phyloP scores from a whole-genome alignment of 1,140 invertebrate genomes.

The Magallana gigas region DNA sequence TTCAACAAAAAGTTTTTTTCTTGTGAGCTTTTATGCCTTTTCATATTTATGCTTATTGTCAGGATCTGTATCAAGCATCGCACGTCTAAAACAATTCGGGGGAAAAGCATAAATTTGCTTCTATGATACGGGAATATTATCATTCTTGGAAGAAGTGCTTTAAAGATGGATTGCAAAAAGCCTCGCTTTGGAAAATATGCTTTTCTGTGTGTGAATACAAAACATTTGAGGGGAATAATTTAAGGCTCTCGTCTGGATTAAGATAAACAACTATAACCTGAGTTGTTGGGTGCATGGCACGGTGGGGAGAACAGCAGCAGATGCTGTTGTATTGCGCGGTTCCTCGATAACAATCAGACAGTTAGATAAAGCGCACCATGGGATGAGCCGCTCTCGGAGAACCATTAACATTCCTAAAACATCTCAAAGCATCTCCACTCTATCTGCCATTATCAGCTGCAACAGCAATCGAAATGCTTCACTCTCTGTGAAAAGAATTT shows the following conservation, averaged over 20 bases:
- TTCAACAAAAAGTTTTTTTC: conserved; percentile 16
- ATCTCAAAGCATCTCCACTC: not conserved
- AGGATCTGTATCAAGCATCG: too few species aligned
- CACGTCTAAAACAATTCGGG: too few species aligned
- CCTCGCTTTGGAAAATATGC: too few species aligned
- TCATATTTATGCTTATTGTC: not conserved
- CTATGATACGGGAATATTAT: too few species aligned
- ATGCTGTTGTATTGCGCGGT: conserved; percentile 32
- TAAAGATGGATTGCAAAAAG: too few species aligned
- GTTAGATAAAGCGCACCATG: not conserved
- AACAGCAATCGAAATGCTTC: conserved; percentile 1
- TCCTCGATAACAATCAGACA: conserved; percentile 10
- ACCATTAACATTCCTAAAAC: conserved; percentile 12
- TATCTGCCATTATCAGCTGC: conserved; percentile 27
- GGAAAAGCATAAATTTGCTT: too few species aligned
- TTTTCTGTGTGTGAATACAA: not conserved
- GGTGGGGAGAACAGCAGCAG: not conserved
- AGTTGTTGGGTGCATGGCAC: not conserved
- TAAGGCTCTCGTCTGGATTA: not conserved
- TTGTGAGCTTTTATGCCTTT: not conserved
- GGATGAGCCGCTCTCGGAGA: not conserved
- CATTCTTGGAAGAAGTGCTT: too few species aligned
- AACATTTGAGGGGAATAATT: conserved; percentile 20
- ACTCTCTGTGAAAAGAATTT: conserved; percentile 2
- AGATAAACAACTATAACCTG: not conserved